These are phyloP conservation scores for Drosophila planitibia DNA, from an alignment of 2,888 invertebrate species.

Conservation along the genomic window DNA sequence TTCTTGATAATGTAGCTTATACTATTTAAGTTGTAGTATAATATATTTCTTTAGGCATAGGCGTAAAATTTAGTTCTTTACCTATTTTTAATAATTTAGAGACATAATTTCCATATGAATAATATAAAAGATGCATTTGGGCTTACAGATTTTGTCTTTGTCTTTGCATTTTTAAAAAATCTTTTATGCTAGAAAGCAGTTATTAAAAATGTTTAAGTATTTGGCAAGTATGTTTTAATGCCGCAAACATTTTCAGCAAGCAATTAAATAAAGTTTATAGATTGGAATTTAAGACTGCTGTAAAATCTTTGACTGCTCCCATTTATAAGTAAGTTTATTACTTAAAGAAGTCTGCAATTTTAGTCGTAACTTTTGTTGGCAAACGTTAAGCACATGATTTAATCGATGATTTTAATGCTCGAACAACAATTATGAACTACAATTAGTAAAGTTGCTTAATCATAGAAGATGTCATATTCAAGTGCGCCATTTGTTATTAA, in stretches of 20 bases:
- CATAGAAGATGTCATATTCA: conserved; percentile 17
- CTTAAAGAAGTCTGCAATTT: not conserved
- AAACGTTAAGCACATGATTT: not conserved
- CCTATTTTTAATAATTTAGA: not conserved
- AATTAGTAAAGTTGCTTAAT: not conserved
- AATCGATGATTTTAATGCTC: conserved; percentile 1
- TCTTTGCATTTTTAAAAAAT: too few species aligned
- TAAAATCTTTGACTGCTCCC: not conserved
- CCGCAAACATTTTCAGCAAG: too few species aligned
- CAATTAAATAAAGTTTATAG: not conserved
- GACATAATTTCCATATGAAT: not conserved
- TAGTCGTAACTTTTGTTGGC: not conserved
- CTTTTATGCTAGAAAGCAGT: too few species aligned
- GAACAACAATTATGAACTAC: not conserved
- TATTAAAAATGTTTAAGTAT: too few species aligned
- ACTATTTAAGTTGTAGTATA: not conserved
- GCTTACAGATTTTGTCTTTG: not conserved
- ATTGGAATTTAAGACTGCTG: not conserved
- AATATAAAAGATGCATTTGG: not conserved
- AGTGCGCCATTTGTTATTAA: conserved; percentile 25
- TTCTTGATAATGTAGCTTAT: too few species aligned
- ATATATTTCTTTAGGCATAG: not conserved
- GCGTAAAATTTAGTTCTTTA: too few species aligned
- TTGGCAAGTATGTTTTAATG: too few species aligned
- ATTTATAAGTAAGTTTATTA: not conserved